Evolutionary conservation across 2,113 vertebrate species (phyloP), one percentile per base, ranked within the genome.

Genomic region (Brachyistius frenatus): DNA sequence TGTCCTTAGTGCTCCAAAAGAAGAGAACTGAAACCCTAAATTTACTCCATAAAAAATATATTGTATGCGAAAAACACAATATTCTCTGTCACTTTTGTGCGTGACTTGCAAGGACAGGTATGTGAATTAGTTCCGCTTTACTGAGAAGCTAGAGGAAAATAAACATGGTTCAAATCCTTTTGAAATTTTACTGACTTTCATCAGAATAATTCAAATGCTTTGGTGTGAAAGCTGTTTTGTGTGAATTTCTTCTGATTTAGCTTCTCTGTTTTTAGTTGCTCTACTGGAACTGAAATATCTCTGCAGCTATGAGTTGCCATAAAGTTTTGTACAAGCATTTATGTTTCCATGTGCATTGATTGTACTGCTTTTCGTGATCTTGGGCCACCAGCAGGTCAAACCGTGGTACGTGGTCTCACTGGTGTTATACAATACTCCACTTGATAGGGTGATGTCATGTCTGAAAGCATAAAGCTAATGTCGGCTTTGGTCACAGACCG

Each of bases 51-150:
- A 49, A 2, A 44, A 11, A 44, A 11, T 41, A 41, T 14, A 66
- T 62, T 10, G 35, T 16, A 10, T 50, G 5, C 32, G 10, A 58
- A 73, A 37, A 56, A 9, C 6, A 14, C 4, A 55, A 56, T 15
- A 46, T 46, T 60, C 14, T 44, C 14, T 55, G 67, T 69, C 57
- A 66, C 49, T 49, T 76, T 77, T 61, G 49, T 68, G 23, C 55
- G 75, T 50, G 55, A 66, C 39, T 52, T 86, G 70, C 60, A 54
- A 80, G 50, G 46, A 54, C 56, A 57, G 66, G 60, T 75, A 80
- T 41, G n/a, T 73, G 63, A 63, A 73, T 74, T 54, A 16, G 7
- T 57, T 74, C 41, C 53, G 37, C 54, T 63, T 31, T 56, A 15
- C 37, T 67, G 49, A 47, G n/a, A 71, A 41, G 3, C 37, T 33